Evolutionary conservation across 2,797 vertebrate genomes (phyloP), one percentile per base, ranked within the genome.

Genomic region (Chelon auratus): DNA sequence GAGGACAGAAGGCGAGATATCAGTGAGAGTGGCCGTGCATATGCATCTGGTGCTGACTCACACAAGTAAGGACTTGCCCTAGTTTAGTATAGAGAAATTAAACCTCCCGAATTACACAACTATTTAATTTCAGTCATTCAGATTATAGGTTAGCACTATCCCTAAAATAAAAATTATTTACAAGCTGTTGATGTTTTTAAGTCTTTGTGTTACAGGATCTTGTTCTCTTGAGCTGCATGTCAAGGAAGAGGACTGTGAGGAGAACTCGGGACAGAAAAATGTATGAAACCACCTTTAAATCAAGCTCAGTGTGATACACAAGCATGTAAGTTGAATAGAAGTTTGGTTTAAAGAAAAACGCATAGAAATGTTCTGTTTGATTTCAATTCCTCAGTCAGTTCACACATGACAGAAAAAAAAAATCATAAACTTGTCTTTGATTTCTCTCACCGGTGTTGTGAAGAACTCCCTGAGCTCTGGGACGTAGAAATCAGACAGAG

Each of bases 381-480:
- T 37, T 53, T 18, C 2, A 13, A 26, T 9, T 43, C 1, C 36
- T n/a, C n/a, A 48, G n/a, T 48, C 13, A 53, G 2, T 36, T 62
- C 0, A 61, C 59, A 68, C 18, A 3, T 18, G 17, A 48, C 10
- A 58, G 12, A 5, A 36, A 60, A 17, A 11, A 36, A 17, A 12
- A 40, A 30, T 7, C 30, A 0, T 2, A 57, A 43, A 58, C 10
- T 1, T 12, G 10, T 48, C 22, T 63, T 36, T 14, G 4, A n/a
- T 37, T 8, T 53, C n/a, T n/a, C 91, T 68, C 70, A 98, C 97
- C 94, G 87, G 89, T 0, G 95, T 93, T 4, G 75, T 72, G 62
- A 96, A 87, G 36, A 94, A 93, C 20, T 93, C 94, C 6, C 79
- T 78, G 22, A 97, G 92, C 67, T 91, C 94, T 1, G 79, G 81